Base-by-base conservation (phyloP, 2,113 vertebrate genomes). In the Helogale parvula region DNA sequence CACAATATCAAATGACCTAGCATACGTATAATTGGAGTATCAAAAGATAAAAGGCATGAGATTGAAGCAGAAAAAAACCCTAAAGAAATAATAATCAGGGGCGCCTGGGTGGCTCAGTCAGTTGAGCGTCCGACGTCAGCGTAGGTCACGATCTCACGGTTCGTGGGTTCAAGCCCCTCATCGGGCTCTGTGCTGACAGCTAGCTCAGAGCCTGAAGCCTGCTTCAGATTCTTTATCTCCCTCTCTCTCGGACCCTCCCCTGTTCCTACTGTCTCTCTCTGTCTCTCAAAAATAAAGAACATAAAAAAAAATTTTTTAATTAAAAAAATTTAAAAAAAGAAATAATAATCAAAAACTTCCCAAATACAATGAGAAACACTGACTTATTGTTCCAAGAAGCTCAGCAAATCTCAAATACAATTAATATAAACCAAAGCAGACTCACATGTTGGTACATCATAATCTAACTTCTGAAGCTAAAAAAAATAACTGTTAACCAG, bases 1-100 rank as follows among this genome's bases (percentile, higher is more conserved):
- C 47, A 92, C 33, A 79, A 33, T 89, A 66, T 84, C 38, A 94
- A 94, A 83, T 79, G 52, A 96, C n/a, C 72, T 60, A 97, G 74
- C 68, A 87, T 84, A 72, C 38, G 79, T 79, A 57, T n/a, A 88
- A 93, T 12, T 93, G 82, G 54, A 79, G 4, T 76, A 77, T 25
- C 38, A 63, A 94, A 92, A 89, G 54, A 82, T 38, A n/a, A 81
- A 95, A 25, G 54, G 57, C 81, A 19, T 33, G 16, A 33, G 27
- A 47, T 2, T 72, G 45, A 96, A 77, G 50, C 76, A 81, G 69
- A 50, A 91, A 45, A 65, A 38, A 84, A 17, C 13, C 15, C 52
- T 52, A 14, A 52, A 52, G 52, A 52, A 3, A 66, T 84, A 41
- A 41, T 5, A 41, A 41, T 41, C 5, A 41, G 41, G 41, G 41